Evolutionary conservation across 1,140 invertebrate genomes (phyloP).

Genomic region (Tribolium castaneum): DNA sequence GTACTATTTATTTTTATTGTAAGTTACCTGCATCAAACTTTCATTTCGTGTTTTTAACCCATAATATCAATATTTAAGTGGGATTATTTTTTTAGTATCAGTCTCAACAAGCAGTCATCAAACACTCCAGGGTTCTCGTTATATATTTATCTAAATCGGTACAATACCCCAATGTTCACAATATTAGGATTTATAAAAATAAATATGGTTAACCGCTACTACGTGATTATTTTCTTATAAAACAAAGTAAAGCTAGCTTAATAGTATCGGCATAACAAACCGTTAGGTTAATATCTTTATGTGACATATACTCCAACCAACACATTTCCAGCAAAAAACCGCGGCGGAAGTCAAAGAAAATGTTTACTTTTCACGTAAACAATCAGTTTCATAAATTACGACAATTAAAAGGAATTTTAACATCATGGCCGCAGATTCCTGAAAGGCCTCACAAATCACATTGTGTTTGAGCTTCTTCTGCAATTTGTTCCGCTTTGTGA

Average conservation of each 20-base stretch:
- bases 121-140: conserved; percentile 42
- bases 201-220: conserved; percentile 56
- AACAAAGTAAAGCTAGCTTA: conserved; percentile 48
- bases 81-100: conserved; percentile 55
- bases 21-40: conserved; percentile 41
- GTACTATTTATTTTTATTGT: conserved; percentile 40
- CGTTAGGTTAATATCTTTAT: conserved; percentile 46
- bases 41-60: conserved; percentile 48
- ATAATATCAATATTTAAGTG: conserved; percentile 54
- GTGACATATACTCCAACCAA: conserved; percentile 34
- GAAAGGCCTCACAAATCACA: conserved; percentile 8
- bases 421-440: conserved; percentile 27
- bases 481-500: conserved; percentile 10
- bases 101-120: conserved; percentile 52
- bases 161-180: conserved; percentile 58
- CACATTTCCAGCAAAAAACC: conserved; percentile 19
- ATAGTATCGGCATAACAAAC: conserved; percentile 46
- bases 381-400: conserved; percentile 31
- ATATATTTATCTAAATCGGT: conserved; percentile 53
- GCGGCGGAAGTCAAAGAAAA: conserved; percentile 30
- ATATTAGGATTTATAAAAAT: conserved; percentile 59
- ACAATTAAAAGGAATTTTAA: conserved; percentile 44
- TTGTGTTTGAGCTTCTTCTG: neutral
- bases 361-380: conserved; percentile 10
- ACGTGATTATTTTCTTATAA: conserved; percentile 56